Evolutionary conservation across 2,888 invertebrate species (phyloP).

Genomic region (Pseudococcus viburni): DNA sequence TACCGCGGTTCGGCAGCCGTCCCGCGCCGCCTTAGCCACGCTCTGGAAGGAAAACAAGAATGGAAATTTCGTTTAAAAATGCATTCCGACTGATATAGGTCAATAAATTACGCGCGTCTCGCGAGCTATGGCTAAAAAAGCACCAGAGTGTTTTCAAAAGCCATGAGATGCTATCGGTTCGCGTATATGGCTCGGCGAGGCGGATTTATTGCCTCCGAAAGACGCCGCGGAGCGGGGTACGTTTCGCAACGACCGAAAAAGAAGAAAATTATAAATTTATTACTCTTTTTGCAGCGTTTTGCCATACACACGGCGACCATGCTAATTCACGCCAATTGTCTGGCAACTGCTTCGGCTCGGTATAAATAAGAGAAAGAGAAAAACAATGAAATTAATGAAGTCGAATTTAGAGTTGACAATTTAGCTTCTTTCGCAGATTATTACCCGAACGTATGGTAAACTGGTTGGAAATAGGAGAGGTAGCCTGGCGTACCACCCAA

Average conservation of each 20-base stretch:
- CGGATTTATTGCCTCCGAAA: slow-evolving; percentile 27
- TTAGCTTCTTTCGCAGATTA: slow-evolving; percentile 46
- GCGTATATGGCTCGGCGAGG: neutral
- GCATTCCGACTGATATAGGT: slow-evolving; percentile 56
- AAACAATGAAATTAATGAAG: slow-evolving; percentile 55
- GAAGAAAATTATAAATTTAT: slow-evolving; percentile 49
- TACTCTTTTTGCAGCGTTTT: neutral
- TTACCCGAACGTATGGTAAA: slow-evolving; percentile 4
- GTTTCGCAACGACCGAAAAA: neutral
- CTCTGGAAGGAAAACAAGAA: slow-evolving; percentile 15
- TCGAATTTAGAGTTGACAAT: slow-evolving; percentile 53
- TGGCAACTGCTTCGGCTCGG: neutral
- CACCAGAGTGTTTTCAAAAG: slow-evolving; percentile 4
- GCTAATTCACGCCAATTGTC: slow-evolving; percentile 58
- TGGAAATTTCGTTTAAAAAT: slow-evolving; percentile 58
- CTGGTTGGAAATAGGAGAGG: slow-evolving; percentile 5
- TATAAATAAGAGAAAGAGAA: neutral
- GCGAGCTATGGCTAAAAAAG: neutral
- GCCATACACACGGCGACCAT: slow-evolving; percentile 10
- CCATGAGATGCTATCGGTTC: slow-evolving; percentile 44
- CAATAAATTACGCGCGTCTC: slow-evolving; percentile 47
- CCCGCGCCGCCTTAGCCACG: neutral
- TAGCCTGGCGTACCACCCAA: slow-evolving; percentile 29
- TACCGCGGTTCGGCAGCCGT: neutral
- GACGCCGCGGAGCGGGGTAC: neutral